Base-by-base conservation (phyloP, 2,797 vertebrate genomes). In the Cephalopachus bancanus region DNA sequence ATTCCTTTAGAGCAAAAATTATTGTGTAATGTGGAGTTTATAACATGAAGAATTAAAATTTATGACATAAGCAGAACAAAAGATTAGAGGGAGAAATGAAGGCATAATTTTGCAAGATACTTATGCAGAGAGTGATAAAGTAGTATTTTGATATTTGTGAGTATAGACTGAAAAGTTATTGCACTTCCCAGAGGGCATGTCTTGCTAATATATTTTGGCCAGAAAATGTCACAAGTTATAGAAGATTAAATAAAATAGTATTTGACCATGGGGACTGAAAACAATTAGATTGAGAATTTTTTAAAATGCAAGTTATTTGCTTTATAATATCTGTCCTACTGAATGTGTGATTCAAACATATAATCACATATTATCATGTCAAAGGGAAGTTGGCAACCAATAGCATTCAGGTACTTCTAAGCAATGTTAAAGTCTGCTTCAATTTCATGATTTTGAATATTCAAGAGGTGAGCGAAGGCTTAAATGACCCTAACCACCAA, bases 81-180 rank as follows among this genome's bases (percentile, higher is more conserved):
- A 78, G 20, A 78, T 72, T 30, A 10, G 22, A 20, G 10, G 10
- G 28, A 8, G 28, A 87, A 60, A 72, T 30, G 7, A 83, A 86
- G 89, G 10, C 37, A 17, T 55, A 26, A 4, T 90, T 81, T 30
- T 53, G 11, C 4, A 62, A 60, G 22, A 1, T 57, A 86, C 30
- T 89, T 20, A 49, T 37, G 51, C 3, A 95, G 37, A 4, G 92
- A 83, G 64, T 76, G 33, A 65, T 22, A 85, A n/a, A 55, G n/a
- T 24, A 71, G 71, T 62, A 85, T 74, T 93, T 89, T 94, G 94
- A 75, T 59, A 59, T 83, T 87, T 85, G 19, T 83, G 67, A 81
- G 16, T 4, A 7, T 72, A 28, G 9, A 74, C 11, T 75, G 17
- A 22, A 55, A 91, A 53, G 10, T 59, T 49, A 33, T 37, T 78